These are phyloP conservation scores for Dryobotodes eremita DNA, from an alignment of 2,888 invertebrate species.

Conservation along the genomic window DNA sequence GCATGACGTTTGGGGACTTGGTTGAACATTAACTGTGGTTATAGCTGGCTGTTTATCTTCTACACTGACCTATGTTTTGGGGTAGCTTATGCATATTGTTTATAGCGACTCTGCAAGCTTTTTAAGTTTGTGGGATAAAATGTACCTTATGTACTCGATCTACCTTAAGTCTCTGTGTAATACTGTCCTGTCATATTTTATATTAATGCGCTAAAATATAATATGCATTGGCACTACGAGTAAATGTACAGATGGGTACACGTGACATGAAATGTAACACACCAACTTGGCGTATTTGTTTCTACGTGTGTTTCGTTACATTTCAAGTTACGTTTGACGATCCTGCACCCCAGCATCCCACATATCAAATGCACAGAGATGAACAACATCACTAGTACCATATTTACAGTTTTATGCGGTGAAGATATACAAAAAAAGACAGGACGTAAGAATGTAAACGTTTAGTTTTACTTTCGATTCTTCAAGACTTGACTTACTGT, in stretches of 20 bases:
- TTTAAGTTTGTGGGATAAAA: neutral
- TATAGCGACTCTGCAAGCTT: neutral
- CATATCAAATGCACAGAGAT: neutral
- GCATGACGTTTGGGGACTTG: conserved; percentile 42
- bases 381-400: neutral
- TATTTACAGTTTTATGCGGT: neutral
- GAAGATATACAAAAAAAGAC: neutral
- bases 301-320: no score
- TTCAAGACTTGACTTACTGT: no score
- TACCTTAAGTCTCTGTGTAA: neutral
- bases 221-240: neutral
- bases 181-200: neutral
- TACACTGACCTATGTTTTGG: conserved; percentile 11
- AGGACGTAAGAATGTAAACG: no score
- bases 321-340: no score
- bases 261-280: no score
- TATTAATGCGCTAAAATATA: neutral
- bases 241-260: no score
- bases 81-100: neutral
- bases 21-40: conserved; percentile 3
- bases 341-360: neutral
- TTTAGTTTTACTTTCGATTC: neutral
- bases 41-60: conserved; percentile 8
- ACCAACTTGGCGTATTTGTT: no score
- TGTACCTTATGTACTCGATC: neutral